These are phyloP conservation scores for Myopa testacea DNA, from an alignment of 2,888 invertebrate species.

Conservation along the genomic window DNA sequence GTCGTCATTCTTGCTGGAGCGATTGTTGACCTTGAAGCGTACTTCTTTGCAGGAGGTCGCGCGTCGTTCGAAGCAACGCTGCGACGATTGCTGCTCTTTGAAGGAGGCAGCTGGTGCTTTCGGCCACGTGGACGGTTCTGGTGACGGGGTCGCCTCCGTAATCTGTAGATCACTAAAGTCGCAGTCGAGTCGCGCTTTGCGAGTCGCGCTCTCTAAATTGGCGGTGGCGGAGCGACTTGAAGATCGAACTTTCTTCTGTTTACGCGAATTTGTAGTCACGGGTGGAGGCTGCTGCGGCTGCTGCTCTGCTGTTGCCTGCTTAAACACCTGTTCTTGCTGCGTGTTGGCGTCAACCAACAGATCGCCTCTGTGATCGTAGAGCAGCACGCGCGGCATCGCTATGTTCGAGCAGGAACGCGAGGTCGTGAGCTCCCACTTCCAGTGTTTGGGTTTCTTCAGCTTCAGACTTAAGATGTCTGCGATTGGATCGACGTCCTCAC, in stretches of 20 bases:
- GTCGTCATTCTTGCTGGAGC: conserved; percentile 7
- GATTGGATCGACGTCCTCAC: conserved; percentile 54
- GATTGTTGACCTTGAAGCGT: conserved; percentile 56
- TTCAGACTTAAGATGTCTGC: conserved; percentile 70
- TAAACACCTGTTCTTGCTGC: conserved; percentile 59
- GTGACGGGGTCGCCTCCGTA: conserved; percentile 54
- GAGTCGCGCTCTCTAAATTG: conserved; percentile 51
- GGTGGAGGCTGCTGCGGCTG: not conserved
- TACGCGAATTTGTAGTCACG: conserved; percentile 19
- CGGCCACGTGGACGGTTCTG: conserved; percentile 37
- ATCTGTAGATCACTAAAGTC: conserved; percentile 58
- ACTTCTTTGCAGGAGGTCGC: conserved; percentile 61
- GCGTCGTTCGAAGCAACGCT: conserved; percentile 53
- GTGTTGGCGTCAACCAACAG: conserved; percentile 68
- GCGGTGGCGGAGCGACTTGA: conserved; percentile 49
- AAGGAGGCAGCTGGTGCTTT: conserved; percentile 44
- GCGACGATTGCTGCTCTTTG: conserved; percentile 54
- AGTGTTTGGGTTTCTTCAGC: conserved; percentile 71
- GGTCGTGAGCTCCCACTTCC: conserved; percentile 73
- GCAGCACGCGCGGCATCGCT: conserved; percentile 70
- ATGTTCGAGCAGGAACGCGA: conserved; percentile 73
- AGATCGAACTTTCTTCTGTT: conserved; percentile 11
- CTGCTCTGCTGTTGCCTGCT: conserved; percentile 40
- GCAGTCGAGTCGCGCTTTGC: conserved; percentile 50
- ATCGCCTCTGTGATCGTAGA: conserved; percentile 70